These are phyloP conservation scores for Pecten maximus DNA, from an alignment of 2,888 invertebrate genomes.

Conservation along the genomic window DNA sequence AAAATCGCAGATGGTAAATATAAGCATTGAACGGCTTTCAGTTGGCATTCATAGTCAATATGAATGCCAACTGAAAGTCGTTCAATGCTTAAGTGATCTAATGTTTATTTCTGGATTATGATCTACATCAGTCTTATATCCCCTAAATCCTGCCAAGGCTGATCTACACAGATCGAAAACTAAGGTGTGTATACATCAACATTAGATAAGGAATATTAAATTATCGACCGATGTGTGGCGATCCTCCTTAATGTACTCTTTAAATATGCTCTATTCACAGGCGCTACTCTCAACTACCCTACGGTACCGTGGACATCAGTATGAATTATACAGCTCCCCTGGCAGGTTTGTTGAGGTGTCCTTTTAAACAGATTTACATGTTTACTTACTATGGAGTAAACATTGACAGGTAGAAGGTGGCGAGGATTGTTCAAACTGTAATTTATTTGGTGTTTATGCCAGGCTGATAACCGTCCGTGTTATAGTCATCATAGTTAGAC, in stretches of 20 bases:
- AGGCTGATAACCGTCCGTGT: not conserved
- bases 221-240: not conserved
- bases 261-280: not conserved
- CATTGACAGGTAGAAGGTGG: not conserved
- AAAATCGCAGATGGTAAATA: too few relatives aligned
- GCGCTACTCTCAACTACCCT: not conserved
- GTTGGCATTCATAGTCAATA: too few relatives aligned
- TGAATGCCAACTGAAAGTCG: too few relatives aligned
- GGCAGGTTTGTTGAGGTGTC: not conserved
- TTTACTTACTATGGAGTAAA: not conserved
- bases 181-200: not conserved
- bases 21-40: too few relatives aligned
- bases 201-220: not conserved
- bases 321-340: not conserved
- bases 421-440: not conserved
- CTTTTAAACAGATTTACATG: slow-evolving; percentile 4
- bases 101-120: not conserved
- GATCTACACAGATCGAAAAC: not conserved
- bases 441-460: not conserved
- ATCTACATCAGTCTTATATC: not conserved
- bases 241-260: not conserved
- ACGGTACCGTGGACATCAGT: not conserved
- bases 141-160: not conserved
- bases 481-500: not conserved
- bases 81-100: too few relatives aligned